Conservation (phyloP, 2,888 invertebrate species). For the Drosophila ezoana region DNA sequence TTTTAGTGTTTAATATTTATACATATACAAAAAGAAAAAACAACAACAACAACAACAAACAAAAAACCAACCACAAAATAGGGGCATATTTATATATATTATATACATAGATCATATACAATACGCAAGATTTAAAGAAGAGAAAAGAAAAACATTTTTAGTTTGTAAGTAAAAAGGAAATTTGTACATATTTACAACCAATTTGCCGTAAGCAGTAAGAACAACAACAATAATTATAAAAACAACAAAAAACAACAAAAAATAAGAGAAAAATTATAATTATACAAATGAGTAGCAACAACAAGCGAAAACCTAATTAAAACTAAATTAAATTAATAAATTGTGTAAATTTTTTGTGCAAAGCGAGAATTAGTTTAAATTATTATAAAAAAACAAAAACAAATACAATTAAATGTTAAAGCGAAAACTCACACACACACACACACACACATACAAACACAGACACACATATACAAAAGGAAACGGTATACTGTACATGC, state of each 20-base stretch:
- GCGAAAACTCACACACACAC: constrained; percentile 36
- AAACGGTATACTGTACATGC: constrained; percentile 70
- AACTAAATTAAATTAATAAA: constrained; percentile 69
- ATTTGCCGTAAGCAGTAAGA: constrained; percentile 66
- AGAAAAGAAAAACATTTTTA: constrained; percentile 47
- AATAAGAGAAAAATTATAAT: constrained; percentile 57
- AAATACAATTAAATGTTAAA: constrained; percentile 56
- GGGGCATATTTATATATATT: constrained; percentile 64
- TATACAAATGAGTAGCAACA: constrained; percentile 61
- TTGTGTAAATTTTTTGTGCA: constrained; percentile 76
- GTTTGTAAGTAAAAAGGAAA: constrained; percentile 44
- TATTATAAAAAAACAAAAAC: constrained; percentile 58
- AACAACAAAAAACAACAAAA: constrained; percentile 45
- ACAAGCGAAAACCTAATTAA: constrained; percentile 46
- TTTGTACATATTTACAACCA: constrained; percentile 81
- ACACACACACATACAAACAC: constrained; percentile 25
- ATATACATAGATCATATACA: constrained; percentile 63
- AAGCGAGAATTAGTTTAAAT: constrained; percentile 78
- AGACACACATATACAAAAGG: constrained; percentile 30
- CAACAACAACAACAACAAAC: constrained; percentile 18
- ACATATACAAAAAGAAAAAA: constrained; percentile 62
- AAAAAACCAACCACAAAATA: constrained; percentile 54
- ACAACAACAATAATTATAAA: constrained; percentile 59
- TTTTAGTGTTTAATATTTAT: constrained; percentile 79
- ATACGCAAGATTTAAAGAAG: constrained; percentile 41